Percentiles rank a stretch among this genome's conserved stretches.
Conservation (phyloP, 1,140 invertebrate species). For the Saccostrea glomerata region DNA sequence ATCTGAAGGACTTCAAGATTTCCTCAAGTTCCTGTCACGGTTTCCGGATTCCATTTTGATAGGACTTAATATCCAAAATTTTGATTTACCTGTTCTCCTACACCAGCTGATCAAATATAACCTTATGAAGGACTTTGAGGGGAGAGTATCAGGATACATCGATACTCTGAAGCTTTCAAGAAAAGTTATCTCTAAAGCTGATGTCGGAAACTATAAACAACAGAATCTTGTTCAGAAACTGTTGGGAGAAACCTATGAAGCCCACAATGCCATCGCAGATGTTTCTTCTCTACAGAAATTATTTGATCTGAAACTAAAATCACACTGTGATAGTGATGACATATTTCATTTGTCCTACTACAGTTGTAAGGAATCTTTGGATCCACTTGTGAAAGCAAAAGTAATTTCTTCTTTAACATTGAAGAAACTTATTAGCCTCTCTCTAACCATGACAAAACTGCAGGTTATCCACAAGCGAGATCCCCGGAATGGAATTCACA, state of each 20-base stretch:
- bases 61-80: conserved; percentile 45
- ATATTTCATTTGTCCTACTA: conserved; percentile 35
- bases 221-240: conserved; percentile 42
- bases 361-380: conserved; percentile 22
- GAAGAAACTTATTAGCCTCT: conserved; percentile 30
- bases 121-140: neutral
- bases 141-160: conserved; percentile 28
- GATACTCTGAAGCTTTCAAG: conserved; percentile 44
- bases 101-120: conserved; percentile 25
- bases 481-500: conserved; percentile 16
- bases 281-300: conserved; percentile 41
- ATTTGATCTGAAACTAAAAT: conserved; percentile 35
- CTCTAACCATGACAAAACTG: conserved; percentile 6
- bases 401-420: neutral
- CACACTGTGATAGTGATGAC: neutral
- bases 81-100: conserved; percentile 32
- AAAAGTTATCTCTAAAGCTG: conserved; percentile 21
- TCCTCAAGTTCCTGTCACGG: neutral
- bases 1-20: conserved; percentile 14
- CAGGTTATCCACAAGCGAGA: conserved; percentile 24
- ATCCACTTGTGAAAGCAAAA: conserved; percentile 34
- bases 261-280: conserved; percentile 44
- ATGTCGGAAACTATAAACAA: conserved; percentile 43
- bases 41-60: conserved; percentile 20
- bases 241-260: conserved; percentile 38